A percentile compares a stretch with the other conserved stretches of the same genome.
These are phyloP conservation scores for Anastatus disparis DNA, from an alignment of 1,140 invertebrate genomes.

Conservation along the genomic window DNA sequence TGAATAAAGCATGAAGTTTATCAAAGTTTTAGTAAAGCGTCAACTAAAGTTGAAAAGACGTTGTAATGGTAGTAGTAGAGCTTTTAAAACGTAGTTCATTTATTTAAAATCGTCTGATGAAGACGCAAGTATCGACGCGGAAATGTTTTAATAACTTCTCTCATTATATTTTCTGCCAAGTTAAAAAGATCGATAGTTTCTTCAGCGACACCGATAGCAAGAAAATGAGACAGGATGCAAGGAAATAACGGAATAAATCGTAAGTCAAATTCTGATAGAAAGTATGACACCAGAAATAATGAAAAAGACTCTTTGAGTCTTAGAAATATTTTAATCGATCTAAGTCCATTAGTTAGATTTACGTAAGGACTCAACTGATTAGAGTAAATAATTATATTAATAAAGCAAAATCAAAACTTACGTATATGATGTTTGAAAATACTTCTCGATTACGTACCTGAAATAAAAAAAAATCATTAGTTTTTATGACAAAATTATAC, in stretches of 20 bases:
- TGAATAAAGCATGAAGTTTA: constrained; percentile 19
- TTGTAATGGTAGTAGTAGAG: neutral
- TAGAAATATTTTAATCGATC: too few species aligned
- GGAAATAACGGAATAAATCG: neutral
- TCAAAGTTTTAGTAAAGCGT: neutral
- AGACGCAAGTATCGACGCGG: constrained; percentile 2
- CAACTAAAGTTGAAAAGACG: too few species aligned
- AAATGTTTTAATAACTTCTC: constrained; percentile 10
- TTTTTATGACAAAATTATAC: too few species aligned
- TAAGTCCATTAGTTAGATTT: too few species aligned
- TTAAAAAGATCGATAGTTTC: neutral
- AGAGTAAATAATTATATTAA: neutral
- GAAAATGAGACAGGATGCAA: neutral
- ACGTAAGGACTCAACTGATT: neutral
- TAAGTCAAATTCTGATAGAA: neutral
- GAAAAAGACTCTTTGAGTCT: too few species aligned
- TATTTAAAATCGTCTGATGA: constrained; percentile 17
- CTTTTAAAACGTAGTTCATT: neutral
- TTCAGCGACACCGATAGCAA: neutral
- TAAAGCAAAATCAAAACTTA: neutral
- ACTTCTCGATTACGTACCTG: neutral
- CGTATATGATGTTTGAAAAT: neutral
- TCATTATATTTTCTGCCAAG: constrained; percentile 4
- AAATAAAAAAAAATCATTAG: neutral
- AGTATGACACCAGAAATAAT: neutral